Evolutionary conservation across 2,113 vertebrate genomes (phyloP).

Genomic region (Etheostoma spectabile): DNA sequence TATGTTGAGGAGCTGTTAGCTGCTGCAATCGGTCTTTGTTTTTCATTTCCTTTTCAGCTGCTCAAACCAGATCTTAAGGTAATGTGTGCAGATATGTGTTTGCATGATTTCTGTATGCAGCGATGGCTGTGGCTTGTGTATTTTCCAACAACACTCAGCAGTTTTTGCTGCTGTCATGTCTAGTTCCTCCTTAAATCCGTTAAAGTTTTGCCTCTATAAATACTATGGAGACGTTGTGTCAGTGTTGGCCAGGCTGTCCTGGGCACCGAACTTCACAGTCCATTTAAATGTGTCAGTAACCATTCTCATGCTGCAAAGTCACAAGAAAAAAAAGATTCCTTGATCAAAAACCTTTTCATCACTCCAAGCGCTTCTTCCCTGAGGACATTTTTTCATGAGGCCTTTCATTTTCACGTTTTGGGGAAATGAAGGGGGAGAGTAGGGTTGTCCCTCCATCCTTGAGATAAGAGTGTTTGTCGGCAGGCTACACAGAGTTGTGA

Average conservation of each 20-base stretch:
- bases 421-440: conserved; percentile 6
- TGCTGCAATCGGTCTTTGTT: conserved; percentile 60
- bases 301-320: conserved; percentile 54
- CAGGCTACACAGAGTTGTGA: conserved; percentile 41
- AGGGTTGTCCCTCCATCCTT: conserved; percentile 43
- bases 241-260: conserved; percentile 38
- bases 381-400: conserved; percentile 23
- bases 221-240: conserved; percentile 43
- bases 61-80: conserved; percentile 19
- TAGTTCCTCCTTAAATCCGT: conserved; percentile 57
- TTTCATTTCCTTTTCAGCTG: conserved; percentile 48
- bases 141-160: conserved; percentile 34
- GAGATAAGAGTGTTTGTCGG: conserved; percentile 38
- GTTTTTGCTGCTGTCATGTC: conserved; percentile 34
- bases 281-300: conserved; percentile 65
- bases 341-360: conserved; percentile 65
- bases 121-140: conserved; percentile 22
- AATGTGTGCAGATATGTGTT: conserved; percentile 37
- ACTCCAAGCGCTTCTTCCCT: conserved; percentile 35
- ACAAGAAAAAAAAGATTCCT: conserved; percentile 40
- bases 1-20: conserved; percentile 49
- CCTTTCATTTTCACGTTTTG: conserved; percentile 41
- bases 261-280: conserved; percentile 40
- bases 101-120: conserved; percentile 1
- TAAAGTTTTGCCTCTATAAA: conserved; percentile 44